Evolutionary conservation across 1,140 invertebrate genomes (phyloP).

Genomic region (Wiebesia pumilae): DNA sequence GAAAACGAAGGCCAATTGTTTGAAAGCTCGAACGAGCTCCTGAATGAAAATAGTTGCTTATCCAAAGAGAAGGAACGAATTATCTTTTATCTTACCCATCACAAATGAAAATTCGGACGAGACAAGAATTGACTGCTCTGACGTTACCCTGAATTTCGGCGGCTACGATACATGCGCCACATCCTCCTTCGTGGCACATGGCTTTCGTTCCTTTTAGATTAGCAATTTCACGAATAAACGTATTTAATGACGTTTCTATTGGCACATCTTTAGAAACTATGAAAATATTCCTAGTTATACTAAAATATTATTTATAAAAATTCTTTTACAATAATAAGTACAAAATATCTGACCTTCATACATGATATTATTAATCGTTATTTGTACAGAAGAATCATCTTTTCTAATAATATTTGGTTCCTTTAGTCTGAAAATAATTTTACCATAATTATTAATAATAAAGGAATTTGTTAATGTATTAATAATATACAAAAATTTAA

Average conservation of each 20-base stretch:
- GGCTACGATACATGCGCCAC: slow-evolving; percentile 86
- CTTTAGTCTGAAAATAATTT: neutral
- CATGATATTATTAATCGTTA: slow-evolving; percentile 38
- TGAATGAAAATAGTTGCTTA: neutral
- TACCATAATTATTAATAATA: no score
- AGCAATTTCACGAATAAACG: slow-evolving; percentile 81
- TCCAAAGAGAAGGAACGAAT: slow-evolving; percentile 51
- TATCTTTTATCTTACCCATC: slow-evolving; percentile 73
- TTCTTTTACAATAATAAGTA: neutral
- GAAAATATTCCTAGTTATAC: neutral
- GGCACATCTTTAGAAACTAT: slow-evolving; percentile 70
- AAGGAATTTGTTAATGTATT: no score
- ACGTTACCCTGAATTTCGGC: slow-evolving; percentile 75
- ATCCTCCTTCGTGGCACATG: slow-evolving; percentile 90
- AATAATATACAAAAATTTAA: no score
- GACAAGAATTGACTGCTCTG: slow-evolving; percentile 82
- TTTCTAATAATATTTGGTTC: neutral
- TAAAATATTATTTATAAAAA: neutral
- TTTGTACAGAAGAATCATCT: neutral
- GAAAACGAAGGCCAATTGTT: no score
- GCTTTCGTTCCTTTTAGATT: slow-evolving; percentile 85
- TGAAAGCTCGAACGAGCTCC: no score
- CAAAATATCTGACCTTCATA: slow-evolving; percentile 20
- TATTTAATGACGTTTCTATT: slow-evolving; percentile 79
- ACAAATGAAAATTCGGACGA: slow-evolving; percentile 69